A percentile compares a stretch with the other conserved stretches of the same genome.
Evolutionary conservation across 2,113 vertebrate species (phyloP).

Genomic region (Theristicus caerulescens): DNA sequence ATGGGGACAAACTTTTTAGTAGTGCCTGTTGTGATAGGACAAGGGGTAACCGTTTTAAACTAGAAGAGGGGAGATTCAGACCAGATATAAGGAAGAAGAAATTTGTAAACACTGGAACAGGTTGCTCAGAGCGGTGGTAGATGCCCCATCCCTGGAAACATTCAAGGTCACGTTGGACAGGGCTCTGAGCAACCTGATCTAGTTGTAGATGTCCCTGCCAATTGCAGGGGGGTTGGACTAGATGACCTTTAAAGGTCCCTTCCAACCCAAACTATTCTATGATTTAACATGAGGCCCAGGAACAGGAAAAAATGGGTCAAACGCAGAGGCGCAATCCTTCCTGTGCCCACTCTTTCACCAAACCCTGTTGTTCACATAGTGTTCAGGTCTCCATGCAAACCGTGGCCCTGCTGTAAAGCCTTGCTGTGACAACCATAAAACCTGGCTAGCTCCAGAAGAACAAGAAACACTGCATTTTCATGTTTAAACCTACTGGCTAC

Average conservation of each 20-base stretch:
- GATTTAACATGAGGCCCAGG: neutral
- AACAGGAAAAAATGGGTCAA: neutral
- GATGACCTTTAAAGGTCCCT: neutral
- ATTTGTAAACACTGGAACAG: too few species aligned
- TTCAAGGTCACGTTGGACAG: too few species aligned
- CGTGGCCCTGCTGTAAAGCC: neutral
- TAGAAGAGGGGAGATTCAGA: too few species aligned
- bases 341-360: neutral
- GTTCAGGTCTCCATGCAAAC: neutral
- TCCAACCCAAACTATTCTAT: neutral
- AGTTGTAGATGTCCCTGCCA: too few species aligned
- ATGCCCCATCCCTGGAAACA: too few species aligned
- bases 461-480: neutral
- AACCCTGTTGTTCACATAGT: neutral
- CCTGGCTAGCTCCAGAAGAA: neutral
- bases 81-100: too few species aligned
- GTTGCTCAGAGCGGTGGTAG: too few species aligned
- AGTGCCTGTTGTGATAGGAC: neutral
- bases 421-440: neutral
- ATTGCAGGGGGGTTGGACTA: neutral
- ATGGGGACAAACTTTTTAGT: neutral
- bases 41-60: neutral
- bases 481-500: neutral
- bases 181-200: too few species aligned
- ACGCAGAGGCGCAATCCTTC: neutral